A percentile compares a stretch with the other conserved stretches of the same genome.
Evolutionary conservation across 2,113 vertebrate genomes (phyloP).

Genomic region (Oxyruncus cristatus): DNA sequence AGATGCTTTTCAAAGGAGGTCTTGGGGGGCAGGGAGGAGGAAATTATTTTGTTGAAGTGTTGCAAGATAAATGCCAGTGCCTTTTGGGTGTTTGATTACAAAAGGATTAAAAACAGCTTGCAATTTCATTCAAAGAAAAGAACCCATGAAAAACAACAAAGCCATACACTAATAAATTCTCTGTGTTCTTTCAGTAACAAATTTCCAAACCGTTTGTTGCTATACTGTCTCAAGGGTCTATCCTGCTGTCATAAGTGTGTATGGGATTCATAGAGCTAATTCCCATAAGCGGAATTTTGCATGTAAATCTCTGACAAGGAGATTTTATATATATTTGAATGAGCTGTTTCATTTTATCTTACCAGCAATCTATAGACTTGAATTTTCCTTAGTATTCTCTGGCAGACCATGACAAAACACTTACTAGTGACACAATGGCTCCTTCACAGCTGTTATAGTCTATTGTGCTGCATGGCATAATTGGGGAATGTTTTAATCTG

Average conservation of each 20-base stretch:
- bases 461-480: neutral
- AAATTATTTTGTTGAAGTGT: neutral
- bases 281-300: neutral
- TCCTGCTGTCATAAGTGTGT: neutral
- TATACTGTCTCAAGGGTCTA: neutral
- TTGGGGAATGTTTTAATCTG: neutral
- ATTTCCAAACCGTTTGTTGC: neutral
- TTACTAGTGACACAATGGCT: neutral
- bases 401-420: neutral
- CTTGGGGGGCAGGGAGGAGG: accelerated
- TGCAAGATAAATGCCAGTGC: neutral
- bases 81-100: neutral
- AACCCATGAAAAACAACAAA: neutral
- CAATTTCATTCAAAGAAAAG: neutral
- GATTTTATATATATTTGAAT: neutral
- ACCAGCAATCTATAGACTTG: neutral
- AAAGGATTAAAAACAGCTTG: slow-evolving; percentile 3
- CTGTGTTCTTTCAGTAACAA: neutral
- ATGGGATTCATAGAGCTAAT: neutral
- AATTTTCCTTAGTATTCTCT: neutral
- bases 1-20: neutral
- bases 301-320: neutral
- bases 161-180: neutral
- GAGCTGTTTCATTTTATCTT: neutral
- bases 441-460: neutral